Base-by-base conservation (phyloP, 2,888 invertebrate genomes). In the Crioceris asparagi region DNA sequence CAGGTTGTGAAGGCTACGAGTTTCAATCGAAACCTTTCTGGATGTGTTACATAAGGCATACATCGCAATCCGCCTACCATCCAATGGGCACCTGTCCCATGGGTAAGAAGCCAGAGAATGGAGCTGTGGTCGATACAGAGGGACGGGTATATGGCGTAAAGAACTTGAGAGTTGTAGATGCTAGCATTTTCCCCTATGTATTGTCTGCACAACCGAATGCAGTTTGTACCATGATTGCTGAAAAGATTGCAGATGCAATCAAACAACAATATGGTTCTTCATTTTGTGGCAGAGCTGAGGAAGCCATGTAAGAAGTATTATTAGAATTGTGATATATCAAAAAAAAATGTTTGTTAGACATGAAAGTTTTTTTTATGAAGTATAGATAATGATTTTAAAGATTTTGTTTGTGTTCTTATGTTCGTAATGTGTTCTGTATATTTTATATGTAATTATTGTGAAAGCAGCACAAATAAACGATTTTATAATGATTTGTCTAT, bases 61-160 rank as follows among this genome's bases (percentile, higher is more conserved):
- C 32, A 4, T 18, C 38, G 2, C 27, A 35, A 25, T 27, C 42
- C 1, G 36, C 40, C 2, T 78, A 77, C 51, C 80, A 80, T 57
- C 77, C 77, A 47, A 69, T 75, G 44, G 75, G 74, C 3, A 78
- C 79, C 1, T 75, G 75, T 48, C 75, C 75, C 45, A 80, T 81
- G 79, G 81, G 80, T n/a, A 74, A 75, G 0, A 56, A 56, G 3
- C 62, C 56, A 1, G 74, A 76, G 48, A 67, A 69, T 0, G 66
- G 60, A 0, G 72, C 77, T 1, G 75, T 80, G 1, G 78, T 79
- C 1, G 73, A 75, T 55, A 68, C 71, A 1, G 67, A 74, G 45
- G 57, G 77, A n/a, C 66, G 68, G 43, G 78, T 79, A 1, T 65
- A 72, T 45, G 78, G 77, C 2, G 57, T 78, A 3, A 51, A 66